Evolutionary conservation across 2,797 vertebrate species (phyloP), one percentile per base, ranked within the genome.

Genomic region (Presbytis comata): DNA sequence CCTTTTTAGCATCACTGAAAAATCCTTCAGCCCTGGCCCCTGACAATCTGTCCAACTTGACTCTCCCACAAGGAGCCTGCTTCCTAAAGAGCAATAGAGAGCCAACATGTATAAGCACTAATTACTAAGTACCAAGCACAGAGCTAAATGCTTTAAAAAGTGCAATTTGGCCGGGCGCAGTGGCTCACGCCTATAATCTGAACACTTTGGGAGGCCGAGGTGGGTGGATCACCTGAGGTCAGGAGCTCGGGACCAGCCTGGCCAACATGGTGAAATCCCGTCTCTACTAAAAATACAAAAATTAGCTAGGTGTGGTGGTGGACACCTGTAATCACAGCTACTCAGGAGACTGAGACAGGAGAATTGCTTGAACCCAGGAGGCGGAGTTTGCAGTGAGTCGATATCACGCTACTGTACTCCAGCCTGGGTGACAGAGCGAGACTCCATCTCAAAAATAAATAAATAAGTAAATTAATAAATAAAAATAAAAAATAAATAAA

Each of bases 111-210:
- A 2, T 10, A 75, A 78, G 26, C 55, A 59, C 41, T n/a, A 8
- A 6, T 57, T 21, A 61, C 50, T 75, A 39, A 41, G 39, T 24
- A 16, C n/a, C 16, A 22, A 26, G n/a, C 33, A 44, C 14, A 30
- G 78, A 64, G 50, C 10, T 33, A n/a, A 48, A 6, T 41, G 39
- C 61, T 64, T 44, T 28, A 50, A 17, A 50, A 30, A 33, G 59
- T 7, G 6, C 28, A 61, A 33, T 33, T 14, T 61, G 13, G 16
- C 16, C 8, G 0, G 16, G 16, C 3, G 0, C 8, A 7, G 33
- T n/a, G 64, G 64, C 64, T 67, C 16, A 61, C 6, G 19, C 21
- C 53, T 64, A 30, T 64, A 64, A 64, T 64, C 30, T 16, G 30
- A 64, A 16, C 28, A 64, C 30, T 61, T 30, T 64, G 61, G 61